Base-by-base conservation (phyloP, 2,888 invertebrate genomes). In the Yponomeuta malinellus region DNA sequence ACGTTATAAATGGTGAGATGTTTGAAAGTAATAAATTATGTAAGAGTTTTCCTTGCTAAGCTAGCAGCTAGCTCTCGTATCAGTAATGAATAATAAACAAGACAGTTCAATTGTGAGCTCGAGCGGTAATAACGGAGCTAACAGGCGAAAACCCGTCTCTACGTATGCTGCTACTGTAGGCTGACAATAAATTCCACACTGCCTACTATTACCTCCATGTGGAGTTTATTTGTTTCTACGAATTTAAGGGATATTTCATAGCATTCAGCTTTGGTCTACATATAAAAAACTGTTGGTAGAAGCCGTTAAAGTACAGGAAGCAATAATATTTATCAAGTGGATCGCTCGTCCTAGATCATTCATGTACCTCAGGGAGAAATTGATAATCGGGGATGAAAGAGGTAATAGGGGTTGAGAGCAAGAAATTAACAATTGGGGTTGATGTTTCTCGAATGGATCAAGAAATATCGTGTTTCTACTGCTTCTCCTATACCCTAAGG, bases 11-110 rank as follows among this genome's bases (percentile, higher is more conserved):
- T 43, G 67, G 37, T 4, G 43, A 37, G 31, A 29, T 67, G 67
- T 67, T 67, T 67, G 29, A 29, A 33, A 43, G n/a, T 43, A 43
- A 67, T 67, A 67, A 37, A 67, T 67, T 37, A 67, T 67, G 67
- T 31, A 67, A 15, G 43, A 33, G 67, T 67, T 33, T 15, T 37
- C 43, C 67, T 12, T 31, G 64, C 10, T 23, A 64, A 64, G 64
- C 64, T 67, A 37, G 52, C 52, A 59, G 52, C 52, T 33, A 67
- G 67, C 67, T 67, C 67, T 65, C 67, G 67, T 67, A 67, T 67
- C 67, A 43, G 31, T 67, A 67, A 67, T 67, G 67, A 67, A 67
- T 67, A 37, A 67, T 67, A 67, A 67, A 67, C 37, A 67, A 67
- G 67, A 67, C 67, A 37, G 33, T 67, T 65, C 65, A 65, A 65